Percentiles rank a stretch among this genome's conserved stretches.
These are phyloP conservation scores for Cyanoderma ruficeps DNA, from an alignment of 2,113 vertebrate species.

Conservation along the genomic window DNA sequence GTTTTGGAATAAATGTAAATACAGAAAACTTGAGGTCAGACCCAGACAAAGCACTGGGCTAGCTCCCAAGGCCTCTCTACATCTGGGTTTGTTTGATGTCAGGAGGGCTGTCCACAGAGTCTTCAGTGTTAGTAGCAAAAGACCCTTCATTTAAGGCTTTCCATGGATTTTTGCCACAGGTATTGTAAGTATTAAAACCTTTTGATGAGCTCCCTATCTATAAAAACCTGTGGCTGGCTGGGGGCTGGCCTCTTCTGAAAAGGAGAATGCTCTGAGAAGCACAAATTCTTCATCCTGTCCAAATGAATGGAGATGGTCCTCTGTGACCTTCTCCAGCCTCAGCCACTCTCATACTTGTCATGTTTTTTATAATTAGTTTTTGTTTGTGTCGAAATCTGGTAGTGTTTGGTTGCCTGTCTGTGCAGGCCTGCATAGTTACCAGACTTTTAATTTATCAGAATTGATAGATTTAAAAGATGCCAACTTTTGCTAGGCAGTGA, in stretches of 20 bases:
- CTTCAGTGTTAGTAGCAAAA: background rate
- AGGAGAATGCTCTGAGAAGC: background rate
- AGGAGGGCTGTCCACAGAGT: background rate
- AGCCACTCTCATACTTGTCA: background rate
- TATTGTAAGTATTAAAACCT: background rate
- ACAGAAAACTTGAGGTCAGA: conserved; percentile 42
- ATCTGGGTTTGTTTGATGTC: conserved; percentile 46
- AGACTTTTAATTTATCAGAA: background rate
- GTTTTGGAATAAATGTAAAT: conserved; percentile 37
- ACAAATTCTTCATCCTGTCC: background rate
- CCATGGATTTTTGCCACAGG: background rate
- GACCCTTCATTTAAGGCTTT: background rate
- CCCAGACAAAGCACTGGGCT: conserved; percentile 34
- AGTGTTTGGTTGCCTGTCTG: background rate
- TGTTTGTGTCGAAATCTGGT: background rate
- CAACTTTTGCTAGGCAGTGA: background rate
- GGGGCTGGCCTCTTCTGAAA: background rate
- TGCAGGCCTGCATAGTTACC: background rate
- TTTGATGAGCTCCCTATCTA: background rate
- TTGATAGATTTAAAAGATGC: background rate
- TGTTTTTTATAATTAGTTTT: background rate
- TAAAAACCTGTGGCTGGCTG: background rate
- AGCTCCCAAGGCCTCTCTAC: background rate
- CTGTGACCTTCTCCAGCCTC: background rate
- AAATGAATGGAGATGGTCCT: background rate